Percentiles rank a stretch among this genome's conserved stretches.
Conservation (phyloP, 2,113 vertebrate genomes). For the Dinomys branickii region DNA sequence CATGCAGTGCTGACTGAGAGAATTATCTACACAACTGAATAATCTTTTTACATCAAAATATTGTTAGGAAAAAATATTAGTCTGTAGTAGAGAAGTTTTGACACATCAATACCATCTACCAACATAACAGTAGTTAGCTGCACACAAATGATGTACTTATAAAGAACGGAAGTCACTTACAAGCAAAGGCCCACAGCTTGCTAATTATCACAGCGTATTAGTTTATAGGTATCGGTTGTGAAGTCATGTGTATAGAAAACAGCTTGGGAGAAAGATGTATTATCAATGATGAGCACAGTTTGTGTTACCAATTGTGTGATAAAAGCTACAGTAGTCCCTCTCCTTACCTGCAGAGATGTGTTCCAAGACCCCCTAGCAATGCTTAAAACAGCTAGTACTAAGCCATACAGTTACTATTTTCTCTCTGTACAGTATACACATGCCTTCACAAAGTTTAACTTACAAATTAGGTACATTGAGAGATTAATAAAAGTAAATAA, state of each 20-base stretch:
- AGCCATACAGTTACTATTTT: neutral
- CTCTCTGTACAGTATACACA: neutral
- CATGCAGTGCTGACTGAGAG: neutral
- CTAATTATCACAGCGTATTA: conserved; percentile 3
- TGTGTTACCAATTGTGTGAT: neutral
- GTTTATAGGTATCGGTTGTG: neutral
- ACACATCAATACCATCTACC: neutral
- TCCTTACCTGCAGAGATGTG: neutral
- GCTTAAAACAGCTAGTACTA: neutral
- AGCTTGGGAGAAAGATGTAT: neutral
- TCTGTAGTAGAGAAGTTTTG: neutral
- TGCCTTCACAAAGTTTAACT: neutral
- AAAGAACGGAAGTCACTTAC: neutral
- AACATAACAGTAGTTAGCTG: neutral
- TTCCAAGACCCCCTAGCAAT: neutral
- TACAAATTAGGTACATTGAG: neutral
- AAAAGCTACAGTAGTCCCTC: neutral
- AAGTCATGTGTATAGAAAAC: neutral
- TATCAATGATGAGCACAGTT: neutral
- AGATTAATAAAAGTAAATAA: neutral
- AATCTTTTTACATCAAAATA: conserved; percentile 16
- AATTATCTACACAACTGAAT: neutral
- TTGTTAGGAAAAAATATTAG: neutral
- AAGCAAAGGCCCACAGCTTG: neutral
- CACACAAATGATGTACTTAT: neutral